These are phyloP conservation scores for Mycteria americana DNA, from an alignment of 2,797 vertebrate genomes.

Conservation along the genomic window DNA sequence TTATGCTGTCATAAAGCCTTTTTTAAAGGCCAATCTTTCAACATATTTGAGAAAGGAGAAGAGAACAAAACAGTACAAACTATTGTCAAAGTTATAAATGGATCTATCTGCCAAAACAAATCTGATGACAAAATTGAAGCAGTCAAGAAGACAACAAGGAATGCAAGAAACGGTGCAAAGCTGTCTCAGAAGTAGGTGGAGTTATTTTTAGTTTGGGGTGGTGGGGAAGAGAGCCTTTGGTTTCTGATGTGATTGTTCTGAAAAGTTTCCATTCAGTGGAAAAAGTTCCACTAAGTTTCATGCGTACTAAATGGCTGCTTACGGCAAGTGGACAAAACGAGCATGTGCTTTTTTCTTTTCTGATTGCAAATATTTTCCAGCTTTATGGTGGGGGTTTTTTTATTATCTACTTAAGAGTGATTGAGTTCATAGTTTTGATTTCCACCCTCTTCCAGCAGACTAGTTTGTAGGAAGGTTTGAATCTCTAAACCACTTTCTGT, in stretches of 20 bases:
- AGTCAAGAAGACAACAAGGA: neutral
- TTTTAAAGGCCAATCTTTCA: conserved; percentile 34
- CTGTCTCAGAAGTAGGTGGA: neutral
- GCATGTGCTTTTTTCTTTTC: neutral
- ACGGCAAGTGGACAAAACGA: neutral
- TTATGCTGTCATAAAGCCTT: neutral
- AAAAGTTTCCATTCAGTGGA: neutral
- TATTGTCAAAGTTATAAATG: neutral
- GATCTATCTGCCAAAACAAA: conserved; percentile 23
- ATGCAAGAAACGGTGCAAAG: neutral
- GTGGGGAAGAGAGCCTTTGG: neutral
- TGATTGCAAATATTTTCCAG: neutral
- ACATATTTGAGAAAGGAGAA: neutral
- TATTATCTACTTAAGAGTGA: neutral
- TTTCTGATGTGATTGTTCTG: neutral
- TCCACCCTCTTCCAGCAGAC: neutral
- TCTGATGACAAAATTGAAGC: conserved; percentile 14
- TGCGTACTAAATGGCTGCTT: neutral
- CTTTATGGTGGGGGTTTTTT: neutral
- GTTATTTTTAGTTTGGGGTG: neutral
- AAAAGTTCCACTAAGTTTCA: neutral
- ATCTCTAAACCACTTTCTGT: neutral
- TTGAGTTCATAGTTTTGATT: neutral
- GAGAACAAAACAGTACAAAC: neutral
- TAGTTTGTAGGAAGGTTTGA: neutral